A percentile compares a stretch with the other conserved stretches of the same genome.
phyloP scores from a whole-genome alignment of 1,140 invertebrate genomes.

The Eulimnadia texana region DNA sequence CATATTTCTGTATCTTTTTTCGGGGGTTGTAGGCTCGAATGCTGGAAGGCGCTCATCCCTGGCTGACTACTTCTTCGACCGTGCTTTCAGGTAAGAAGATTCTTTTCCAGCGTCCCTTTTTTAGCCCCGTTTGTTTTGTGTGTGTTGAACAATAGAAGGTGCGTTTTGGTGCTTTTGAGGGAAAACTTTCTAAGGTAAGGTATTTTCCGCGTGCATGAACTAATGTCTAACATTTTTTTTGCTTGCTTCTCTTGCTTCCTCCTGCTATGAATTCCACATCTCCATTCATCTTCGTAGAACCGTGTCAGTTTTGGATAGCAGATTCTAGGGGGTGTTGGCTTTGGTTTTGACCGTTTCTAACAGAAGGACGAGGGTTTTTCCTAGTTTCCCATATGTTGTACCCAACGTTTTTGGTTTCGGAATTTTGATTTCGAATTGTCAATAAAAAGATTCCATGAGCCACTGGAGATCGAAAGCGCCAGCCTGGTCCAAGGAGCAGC shows the following conservation, averaged over 20 bases:
- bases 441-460: constrained; percentile 19
- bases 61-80: constrained; percentile 12
- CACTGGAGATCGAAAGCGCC: constrained; percentile 42
- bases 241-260: background rate
- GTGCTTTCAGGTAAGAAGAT: constrained; percentile 14
- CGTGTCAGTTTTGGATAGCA: background rate
- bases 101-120: too few relatives aligned
- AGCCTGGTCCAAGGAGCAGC: constrained; percentile 56
- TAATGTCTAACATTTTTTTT: background rate
- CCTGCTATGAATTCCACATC: background rate
- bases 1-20: constrained; percentile 4
- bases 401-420: background rate
- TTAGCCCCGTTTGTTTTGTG: too few relatives aligned
- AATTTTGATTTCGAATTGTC: background rate
- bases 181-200: background rate
- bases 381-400: too few relatives aligned
- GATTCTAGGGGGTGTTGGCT: too few relatives aligned
- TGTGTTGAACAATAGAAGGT: too few relatives aligned
- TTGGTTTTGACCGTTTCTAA: too few relatives aligned
- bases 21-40: constrained; percentile 12
- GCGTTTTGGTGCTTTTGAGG: background rate
- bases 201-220: background rate
- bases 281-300: background rate
- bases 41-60: constrained; percentile 16
- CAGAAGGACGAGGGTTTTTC: too few relatives aligned